Conservation (phyloP, 2,888 invertebrate genomes). For the Idaea aversata region DNA sequence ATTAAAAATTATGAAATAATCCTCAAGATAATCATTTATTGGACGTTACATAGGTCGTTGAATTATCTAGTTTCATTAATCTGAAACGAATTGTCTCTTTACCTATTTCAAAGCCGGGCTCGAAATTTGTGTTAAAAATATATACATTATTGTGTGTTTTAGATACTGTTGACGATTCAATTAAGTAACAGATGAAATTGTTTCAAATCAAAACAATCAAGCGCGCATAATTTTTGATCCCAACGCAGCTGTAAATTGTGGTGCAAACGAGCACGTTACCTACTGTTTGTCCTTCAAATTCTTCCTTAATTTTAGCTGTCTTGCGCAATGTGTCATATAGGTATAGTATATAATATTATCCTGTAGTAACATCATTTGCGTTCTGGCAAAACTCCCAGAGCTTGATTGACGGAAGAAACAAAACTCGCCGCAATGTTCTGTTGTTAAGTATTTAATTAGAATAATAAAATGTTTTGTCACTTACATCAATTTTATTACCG, state of each 20-base stretch:
- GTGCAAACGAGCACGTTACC: constrained; percentile 25
- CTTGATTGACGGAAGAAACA: constrained; percentile 59
- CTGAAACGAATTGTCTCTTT: too few relatives aligned
- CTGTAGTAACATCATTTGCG: constrained; percentile 45
- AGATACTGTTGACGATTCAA: too few relatives aligned
- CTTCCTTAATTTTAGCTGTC: constrained; percentile 36
- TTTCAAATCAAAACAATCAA: constrained; percentile 13
- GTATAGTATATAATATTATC: constrained; percentile 39
- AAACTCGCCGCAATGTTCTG: constrained; percentile 22
- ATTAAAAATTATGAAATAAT: too few relatives aligned
- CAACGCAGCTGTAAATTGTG: background rate
- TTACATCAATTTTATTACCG: constrained; percentile 7
- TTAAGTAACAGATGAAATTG: too few relatives aligned
- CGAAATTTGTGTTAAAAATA: too few relatives aligned
- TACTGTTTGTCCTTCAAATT: constrained; percentile 41
- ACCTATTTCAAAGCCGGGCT: too few relatives aligned
- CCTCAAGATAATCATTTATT: too few relatives aligned
- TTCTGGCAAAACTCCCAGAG: constrained; percentile 62
- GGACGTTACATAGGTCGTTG: too few relatives aligned
- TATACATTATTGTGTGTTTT: too few relatives aligned
- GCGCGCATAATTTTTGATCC: constrained; percentile 3
- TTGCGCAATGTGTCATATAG: constrained; percentile 39
- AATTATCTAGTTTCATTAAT: too few relatives aligned
- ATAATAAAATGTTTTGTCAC: constrained; percentile 8
- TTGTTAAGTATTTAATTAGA: constrained; percentile 7